A percentile compares a stretch with the other conserved stretches of the same genome.
These are phyloP conservation scores for Condylostylus longicornis DNA, from an alignment of 1,140 invertebrate species.

Conservation along the genomic window DNA sequence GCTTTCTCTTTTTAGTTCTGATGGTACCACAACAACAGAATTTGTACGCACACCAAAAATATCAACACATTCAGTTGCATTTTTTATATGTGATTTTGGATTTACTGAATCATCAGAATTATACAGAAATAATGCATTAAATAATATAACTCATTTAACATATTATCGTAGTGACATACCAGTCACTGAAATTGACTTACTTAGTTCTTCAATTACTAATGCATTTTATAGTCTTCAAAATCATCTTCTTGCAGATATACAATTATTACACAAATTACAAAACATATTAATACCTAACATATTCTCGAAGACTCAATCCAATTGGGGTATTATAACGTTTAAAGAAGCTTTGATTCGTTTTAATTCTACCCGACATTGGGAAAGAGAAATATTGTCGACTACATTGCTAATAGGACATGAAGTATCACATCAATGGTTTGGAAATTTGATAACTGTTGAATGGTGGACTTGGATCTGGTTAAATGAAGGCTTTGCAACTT, in stretches of 20 bases:
- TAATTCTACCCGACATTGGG: no score
- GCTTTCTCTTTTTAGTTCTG: slow-evolving; percentile 8
- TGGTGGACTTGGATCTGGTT: slow-evolving; percentile 44
- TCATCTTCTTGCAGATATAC: no score
- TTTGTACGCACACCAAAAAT: slow-evolving; percentile 32
- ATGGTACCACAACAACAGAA: slow-evolving; percentile 11
- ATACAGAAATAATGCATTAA: no score
- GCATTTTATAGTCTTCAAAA: no score
- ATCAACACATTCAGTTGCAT: slow-evolving; percentile 64
- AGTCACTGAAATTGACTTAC: no score
- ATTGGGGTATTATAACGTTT: no score
- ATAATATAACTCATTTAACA: background rate
- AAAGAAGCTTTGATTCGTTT: no score
- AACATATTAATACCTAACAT: no score
- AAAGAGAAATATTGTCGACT: slow-evolving; percentile 33
- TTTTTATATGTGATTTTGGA: slow-evolving; percentile 51
- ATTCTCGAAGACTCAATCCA: no score
- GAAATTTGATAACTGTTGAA: slow-evolving; percentile 44
- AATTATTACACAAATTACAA: no score
- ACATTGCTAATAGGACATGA: slow-evolving; percentile 45
- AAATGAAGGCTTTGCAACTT: slow-evolving; percentile 37
- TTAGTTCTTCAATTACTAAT: no score
- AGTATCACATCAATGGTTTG: slow-evolving; percentile 53
- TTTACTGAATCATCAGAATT: slow-evolving; percentile 10
- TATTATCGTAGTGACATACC: no score